Evolutionary conservation across 2,797 vertebrate genomes (phyloP).

Genomic region (Microctenopoma lineatum): DNA sequence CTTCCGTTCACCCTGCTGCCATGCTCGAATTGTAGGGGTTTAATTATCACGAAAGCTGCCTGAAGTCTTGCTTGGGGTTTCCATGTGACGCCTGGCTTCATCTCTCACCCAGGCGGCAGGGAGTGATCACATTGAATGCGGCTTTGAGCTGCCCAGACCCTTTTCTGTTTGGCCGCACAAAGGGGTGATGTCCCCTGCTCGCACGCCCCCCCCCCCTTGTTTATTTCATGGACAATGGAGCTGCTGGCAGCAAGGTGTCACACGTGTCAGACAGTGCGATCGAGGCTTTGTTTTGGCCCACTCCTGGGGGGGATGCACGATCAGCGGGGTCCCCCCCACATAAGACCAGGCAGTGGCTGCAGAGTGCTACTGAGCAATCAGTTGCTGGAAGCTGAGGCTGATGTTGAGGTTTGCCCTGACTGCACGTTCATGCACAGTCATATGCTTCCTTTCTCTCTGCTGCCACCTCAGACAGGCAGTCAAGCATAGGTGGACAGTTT

Average conservation of each 20-base stretch:
- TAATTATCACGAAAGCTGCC: background rate
- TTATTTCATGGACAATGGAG: slow-evolving; percentile 42
- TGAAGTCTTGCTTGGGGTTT: background rate
- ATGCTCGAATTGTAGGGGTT: background rate
- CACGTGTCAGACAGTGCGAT: slow-evolving; percentile 60
- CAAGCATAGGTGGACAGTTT: background rate
- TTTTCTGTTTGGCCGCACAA: slow-evolving; percentile 58
- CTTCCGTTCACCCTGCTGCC: background rate
- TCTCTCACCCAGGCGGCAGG: slow-evolving; percentile 12
- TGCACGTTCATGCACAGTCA: background rate
- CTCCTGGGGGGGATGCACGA: slow-evolving; percentile 24
- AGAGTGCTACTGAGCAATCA: slow-evolving; percentile 22
- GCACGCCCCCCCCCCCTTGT: background rate
- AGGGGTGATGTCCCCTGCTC: slow-evolving; percentile 30
- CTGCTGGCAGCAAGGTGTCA: slow-evolving; percentile 46
- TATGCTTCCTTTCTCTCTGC: too few species aligned
- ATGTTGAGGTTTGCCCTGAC: slow-evolving; percentile 27
- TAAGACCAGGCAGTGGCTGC: slow-evolving; percentile 23
- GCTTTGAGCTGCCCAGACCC: slow-evolving; percentile 33
- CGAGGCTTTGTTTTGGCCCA: slow-evolving; percentile 64
- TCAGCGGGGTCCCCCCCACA: slow-evolving; percentile 33
- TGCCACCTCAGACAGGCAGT: background rate
- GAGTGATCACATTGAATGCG: slow-evolving; percentile 32
- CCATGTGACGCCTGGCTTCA: slow-evolving; percentile 24
- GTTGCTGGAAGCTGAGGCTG: slow-evolving; percentile 7